Percentiles rank a stretch among this genome's conserved stretches.
Evolutionary conservation across 2,797 vertebrate species (phyloP).

Genomic region (Urocyon cinereoargenteus): DNA sequence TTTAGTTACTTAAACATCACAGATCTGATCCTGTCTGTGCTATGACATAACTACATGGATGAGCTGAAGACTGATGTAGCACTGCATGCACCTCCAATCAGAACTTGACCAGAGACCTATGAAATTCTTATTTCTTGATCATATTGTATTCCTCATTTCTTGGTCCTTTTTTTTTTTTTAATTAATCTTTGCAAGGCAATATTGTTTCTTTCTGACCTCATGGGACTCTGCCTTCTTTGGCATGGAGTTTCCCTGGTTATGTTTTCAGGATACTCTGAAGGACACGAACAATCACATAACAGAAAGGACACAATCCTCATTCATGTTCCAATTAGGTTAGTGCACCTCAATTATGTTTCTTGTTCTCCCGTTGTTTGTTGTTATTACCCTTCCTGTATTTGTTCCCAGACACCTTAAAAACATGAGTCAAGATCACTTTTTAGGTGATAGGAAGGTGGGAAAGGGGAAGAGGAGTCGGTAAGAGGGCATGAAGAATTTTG

Average conservation of each 20-base stretch:
- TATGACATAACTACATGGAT: not conserved
- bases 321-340: conserved; percentile 66
- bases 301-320: conserved; percentile 72
- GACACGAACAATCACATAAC: conserved; percentile 70
- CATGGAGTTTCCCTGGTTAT: conserved; percentile 60
- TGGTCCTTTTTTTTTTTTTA: not conserved
- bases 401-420: conserved; percentile 78
- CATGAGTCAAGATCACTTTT: conserved; percentile 72
- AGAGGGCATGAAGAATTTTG: conserved; percentile 16
- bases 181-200: not conserved
- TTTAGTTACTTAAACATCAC: not conserved
- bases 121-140: not conserved
- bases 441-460: conserved; percentile 67
- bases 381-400: conserved; percentile 78
- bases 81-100: fast-evolving
- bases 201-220: not conserved
- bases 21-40: not conserved
- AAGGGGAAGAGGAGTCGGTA: conserved; percentile 13
- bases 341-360: conserved; percentile 64
- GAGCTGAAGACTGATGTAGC: fast-evolving
- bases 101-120: not conserved
- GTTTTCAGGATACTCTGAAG: conserved; percentile 82
- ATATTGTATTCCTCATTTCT: not conserved
- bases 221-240: conserved; percentile 62
- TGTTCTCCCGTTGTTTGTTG: conserved; percentile 71